phyloP scores from a whole-genome alignment of 2,797 vertebrate genomes.

The Poecile montanus region DNA sequence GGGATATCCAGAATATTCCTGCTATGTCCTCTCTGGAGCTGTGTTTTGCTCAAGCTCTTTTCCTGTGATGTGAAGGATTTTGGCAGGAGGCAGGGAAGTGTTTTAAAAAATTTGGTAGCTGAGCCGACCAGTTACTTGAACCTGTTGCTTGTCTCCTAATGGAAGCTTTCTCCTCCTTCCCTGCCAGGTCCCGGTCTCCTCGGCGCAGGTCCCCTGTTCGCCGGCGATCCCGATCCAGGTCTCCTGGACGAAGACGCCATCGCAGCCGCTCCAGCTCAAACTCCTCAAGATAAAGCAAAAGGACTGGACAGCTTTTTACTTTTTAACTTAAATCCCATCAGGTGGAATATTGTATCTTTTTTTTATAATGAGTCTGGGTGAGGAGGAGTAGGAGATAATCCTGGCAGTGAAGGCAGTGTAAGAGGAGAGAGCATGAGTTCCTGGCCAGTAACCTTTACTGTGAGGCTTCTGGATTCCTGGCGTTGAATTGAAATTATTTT shows the following conservation, averaged over 20 bases:
- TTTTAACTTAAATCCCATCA: conserved; percentile 63
- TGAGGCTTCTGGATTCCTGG: neutral
- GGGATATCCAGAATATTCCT: neutral
- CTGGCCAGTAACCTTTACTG: neutral
- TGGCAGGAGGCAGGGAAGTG: neutral
- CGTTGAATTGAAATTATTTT: neutral
- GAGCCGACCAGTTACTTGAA: rapidly evolving
- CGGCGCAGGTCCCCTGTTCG: conserved; percentile 90
- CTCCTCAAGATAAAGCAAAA: conserved; percentile 88
- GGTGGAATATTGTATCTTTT: conserved; percentile 63
- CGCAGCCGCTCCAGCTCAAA: conserved; percentile 97
- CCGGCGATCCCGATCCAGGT: conserved; percentile 89
- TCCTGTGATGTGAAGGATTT: neutral
- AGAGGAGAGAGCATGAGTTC: neutral
- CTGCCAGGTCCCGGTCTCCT: conserved; percentile 88
- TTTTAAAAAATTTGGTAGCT: neutral
- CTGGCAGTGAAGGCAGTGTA: neutral
- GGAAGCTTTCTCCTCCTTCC: neutral
- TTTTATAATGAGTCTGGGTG: conserved; percentile 24
- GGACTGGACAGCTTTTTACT: conserved; percentile 49
- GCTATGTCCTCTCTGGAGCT: neutral
- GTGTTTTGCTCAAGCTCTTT: neutral
- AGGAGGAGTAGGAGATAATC: neutral
- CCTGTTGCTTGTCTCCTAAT: neutral
- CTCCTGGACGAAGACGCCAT: conserved; percentile 92